Conservation (phyloP, 2,888 invertebrate genomes). For the Iselma pallidipennis region DNA sequence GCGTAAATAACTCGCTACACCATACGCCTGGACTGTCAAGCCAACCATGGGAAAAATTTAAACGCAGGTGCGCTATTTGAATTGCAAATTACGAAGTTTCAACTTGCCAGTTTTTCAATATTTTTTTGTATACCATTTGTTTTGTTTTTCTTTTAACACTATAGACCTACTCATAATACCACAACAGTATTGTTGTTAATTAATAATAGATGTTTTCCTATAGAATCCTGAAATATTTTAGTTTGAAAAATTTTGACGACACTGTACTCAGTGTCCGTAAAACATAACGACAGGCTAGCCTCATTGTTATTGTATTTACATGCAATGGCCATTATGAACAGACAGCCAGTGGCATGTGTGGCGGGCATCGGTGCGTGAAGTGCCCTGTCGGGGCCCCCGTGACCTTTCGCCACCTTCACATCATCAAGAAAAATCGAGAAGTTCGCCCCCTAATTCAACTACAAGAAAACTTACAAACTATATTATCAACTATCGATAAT, state of each 20-base stretch:
- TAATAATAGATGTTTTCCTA: too few relatives aligned
- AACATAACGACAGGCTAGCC: constrained; percentile 29
- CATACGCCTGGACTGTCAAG: constrained; percentile 37
- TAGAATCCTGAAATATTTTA: too few relatives aligned
- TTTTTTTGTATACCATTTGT: constrained; percentile 7
- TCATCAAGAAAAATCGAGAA: not conserved
- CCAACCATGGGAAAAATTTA: constrained; percentile 52
- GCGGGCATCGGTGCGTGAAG: constrained; percentile 63
- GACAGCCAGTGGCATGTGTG: constrained; percentile 57
- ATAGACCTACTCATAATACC: not conserved
- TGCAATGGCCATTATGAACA: constrained; percentile 52
- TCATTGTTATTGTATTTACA: constrained; percentile 53
- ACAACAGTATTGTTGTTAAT: not conserved
- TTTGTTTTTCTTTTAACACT: not conserved
- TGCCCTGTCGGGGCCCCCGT: constrained; percentile 60
- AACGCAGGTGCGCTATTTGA: constrained; percentile 57
- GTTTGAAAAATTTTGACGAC: constrained; percentile 11
- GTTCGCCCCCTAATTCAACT: too few relatives aligned
- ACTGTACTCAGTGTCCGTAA: constrained; percentile 8
- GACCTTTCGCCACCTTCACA: constrained; percentile 32
- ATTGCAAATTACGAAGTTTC: constrained; percentile 52
- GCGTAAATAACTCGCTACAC: constrained; percentile 51
- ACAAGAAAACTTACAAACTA: too few relatives aligned
- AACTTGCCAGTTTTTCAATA: constrained; percentile 27
- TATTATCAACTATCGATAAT: too few relatives aligned